These are phyloP conservation scores for Euspilapteryx auroguttella DNA, from an alignment of 2,888 invertebrate genomes.

Conservation along the genomic window DNA sequence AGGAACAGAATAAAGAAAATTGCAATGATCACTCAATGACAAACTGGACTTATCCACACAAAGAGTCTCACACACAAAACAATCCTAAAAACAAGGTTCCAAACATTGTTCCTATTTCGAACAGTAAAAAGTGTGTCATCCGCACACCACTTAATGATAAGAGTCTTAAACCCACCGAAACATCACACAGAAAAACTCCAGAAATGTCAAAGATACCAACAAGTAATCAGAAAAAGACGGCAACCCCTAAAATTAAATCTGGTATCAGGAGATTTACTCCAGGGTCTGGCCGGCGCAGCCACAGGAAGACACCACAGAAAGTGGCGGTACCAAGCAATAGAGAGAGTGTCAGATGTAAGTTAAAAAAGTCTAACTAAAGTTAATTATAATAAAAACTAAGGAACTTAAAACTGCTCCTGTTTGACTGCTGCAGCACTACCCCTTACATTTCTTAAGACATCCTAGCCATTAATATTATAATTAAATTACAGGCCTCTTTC, in stretches of 20 bases:
- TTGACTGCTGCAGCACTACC: no score
- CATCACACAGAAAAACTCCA: constrained; percentile 24
- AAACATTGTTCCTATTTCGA: neutral
- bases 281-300: constrained; percentile 24
- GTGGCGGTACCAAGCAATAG: constrained; percentile 18
- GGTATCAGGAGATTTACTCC: constrained; percentile 40
- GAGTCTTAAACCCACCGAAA: constrained; percentile 11
- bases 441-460: no score
- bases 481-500: constrained; percentile 8
- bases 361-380: constrained; percentile 14
- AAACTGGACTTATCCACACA: constrained; percentile 20
- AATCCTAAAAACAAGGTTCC: neutral
- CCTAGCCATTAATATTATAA: no score
- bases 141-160: neutral
- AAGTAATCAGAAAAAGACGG: constrained; percentile 25
- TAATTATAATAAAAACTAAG: constrained; percentile 10
- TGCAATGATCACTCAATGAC: constrained; percentile 14
- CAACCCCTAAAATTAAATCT: constrained; percentile 38
- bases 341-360: constrained; percentile 38
- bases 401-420: no score
- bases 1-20: constrained; percentile 32
- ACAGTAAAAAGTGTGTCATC: neutral
- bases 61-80: constrained; percentile 14
- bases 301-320: constrained; percentile 27
- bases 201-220: constrained; percentile 18